A percentile compares a stretch with the other conserved stretches of the same genome.
phyloP scores from a whole-genome alignment of 2,888 invertebrate genomes.

The Dorcus hopei region DNA sequence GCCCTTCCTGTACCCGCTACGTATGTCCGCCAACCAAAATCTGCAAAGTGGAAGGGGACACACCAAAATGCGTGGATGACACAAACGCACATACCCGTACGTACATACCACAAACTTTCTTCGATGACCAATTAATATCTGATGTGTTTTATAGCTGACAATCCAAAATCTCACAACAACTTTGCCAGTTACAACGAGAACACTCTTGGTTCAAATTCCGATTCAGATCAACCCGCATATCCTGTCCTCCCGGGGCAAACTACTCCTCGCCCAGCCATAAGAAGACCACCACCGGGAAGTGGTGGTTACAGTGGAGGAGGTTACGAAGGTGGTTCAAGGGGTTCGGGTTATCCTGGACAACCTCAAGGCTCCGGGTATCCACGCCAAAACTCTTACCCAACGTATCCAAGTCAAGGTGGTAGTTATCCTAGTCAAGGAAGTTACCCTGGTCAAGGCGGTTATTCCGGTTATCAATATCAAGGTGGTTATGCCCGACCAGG shows the following conservation, averaged over 20 bases:
- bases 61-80: conserved; percentile 46
- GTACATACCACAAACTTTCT: conserved; percentile 3
- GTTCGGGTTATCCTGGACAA: conserved; percentile 42
- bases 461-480: conserved; percentile 23
- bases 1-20: conserved; percentile 40
- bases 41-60: conserved; percentile 43
- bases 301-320: conserved; percentile 28
- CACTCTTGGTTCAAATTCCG: not conserved
- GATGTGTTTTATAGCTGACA: conserved; percentile 7
- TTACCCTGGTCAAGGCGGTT: conserved; percentile 31
- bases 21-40: conserved; percentile 47
- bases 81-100: conserved; percentile 26
- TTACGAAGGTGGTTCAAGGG: conserved; percentile 42
- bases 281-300: conserved; percentile 26
- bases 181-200: conserved; percentile 11
- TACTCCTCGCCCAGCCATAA: conserved; percentile 36
- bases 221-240: conserved; percentile 13
- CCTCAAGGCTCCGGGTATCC: conserved; percentile 14
- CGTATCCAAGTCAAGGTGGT: conserved; percentile 21
- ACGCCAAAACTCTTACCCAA: conserved; percentile 20
- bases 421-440: conserved; percentile 19
- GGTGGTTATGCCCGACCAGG: conserved; percentile 10
- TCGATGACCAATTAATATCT: not conserved
- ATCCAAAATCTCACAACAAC: conserved; percentile 12
- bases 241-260: conserved; percentile 41